Base-by-base conservation (phyloP, 1,140 invertebrate species). In the Maconellicoccus hirsutus region DNA sequence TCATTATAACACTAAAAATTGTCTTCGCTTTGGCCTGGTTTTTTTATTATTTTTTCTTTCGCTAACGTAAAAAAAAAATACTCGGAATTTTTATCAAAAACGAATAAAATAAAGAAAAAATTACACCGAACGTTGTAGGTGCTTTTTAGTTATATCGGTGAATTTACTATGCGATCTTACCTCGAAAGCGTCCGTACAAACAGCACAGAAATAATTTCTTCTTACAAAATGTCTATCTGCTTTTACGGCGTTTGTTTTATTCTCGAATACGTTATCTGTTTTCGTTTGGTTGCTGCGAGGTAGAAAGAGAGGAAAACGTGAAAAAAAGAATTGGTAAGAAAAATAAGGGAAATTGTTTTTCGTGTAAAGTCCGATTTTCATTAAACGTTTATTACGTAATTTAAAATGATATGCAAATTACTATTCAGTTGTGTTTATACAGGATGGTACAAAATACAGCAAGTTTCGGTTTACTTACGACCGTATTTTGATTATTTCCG, bases 1-100 rank as follows among this genome's bases (percentile, higher is more conserved):
- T 52, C 42, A 52, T 52, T 52, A 52, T 52, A 52, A 52, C 42
- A 52, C 42, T 52, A 52, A 52, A 52, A 52, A 52, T 33, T 52
- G 42, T 52, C 42, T 52, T 52, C 42, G 42, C 42, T 52, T 52
- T 52, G 42, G 6, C 42, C 16, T 16, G 42, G 6, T 16, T 52
- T 52, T 16, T 52, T 52, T 14, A 14, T 52, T 52, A 16, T n/a
- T n/a, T n/a, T n/a, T n/a, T n/a, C n/a, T n/a, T n/a, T n/a, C n/a
- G n/a, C n/a, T n/a, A n/a, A n/a, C n/a, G n/a, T n/a, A n/a, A n/a
- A n/a, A n/a, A n/a, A n/a, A n/a, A n/a, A 33, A 33, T 33, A 33
- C 12, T 33, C 29, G 29, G 10, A 2, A 16, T 52, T 52, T 14
- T 52, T 52, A 52, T 52, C 12, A 52, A 52, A 52, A 52, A 2